Evolutionary conservation across 2,113 vertebrate species (phyloP), one percentile per base, ranked within the genome.

Genomic region (Pipa parva): DNA sequence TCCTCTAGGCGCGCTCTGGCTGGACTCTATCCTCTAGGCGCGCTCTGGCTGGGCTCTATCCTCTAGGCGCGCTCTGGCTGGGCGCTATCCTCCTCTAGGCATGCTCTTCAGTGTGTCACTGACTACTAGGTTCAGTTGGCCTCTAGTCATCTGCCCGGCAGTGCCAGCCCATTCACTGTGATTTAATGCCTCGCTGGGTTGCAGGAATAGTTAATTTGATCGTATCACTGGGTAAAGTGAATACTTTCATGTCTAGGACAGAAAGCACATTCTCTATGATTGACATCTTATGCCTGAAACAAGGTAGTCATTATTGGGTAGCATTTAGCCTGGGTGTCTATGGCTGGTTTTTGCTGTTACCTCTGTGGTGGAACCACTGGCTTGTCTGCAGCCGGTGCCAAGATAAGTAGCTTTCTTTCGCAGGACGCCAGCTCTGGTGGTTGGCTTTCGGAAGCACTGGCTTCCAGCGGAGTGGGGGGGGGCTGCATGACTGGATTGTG

Each of bases 281-380:
- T 39, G 37, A 10, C 12, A 13, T 39, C 31, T 2, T 1, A 10
- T 39, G 39, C 39, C 39, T 42, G 12, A 22, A 49, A 22, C 18
- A 49, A 24, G 46, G 46, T 24, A 65, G 51, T 36, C 39, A 39
- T 65, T 55, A 65, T 52, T 27, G 10, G n/a, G 52, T 7, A 27
- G 52, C 48, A 57, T 65, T 31, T 25, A 56, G 31, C 24, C 48
- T 54, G 7, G 50, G 62, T n/a, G 50, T 39, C 33, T 31, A 65
- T 37, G 48, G 52, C 55, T 8, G 37, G 63, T 17, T 55, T 64
- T 31, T 56, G 51, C 37, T 22, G 15, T 15, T 13, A 25, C 25
- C 62, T 63, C 33, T 28, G 62, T 33, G 42, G 46, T n/a, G 26
- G 15, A 63, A 45, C 52, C 42, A 24, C 51, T 56, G 13, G 20